Evolutionary conservation across 2,888 invertebrate genomes (phyloP), one percentile per base, ranked within the genome.

Genomic region (Desoria tigrina): DNA sequence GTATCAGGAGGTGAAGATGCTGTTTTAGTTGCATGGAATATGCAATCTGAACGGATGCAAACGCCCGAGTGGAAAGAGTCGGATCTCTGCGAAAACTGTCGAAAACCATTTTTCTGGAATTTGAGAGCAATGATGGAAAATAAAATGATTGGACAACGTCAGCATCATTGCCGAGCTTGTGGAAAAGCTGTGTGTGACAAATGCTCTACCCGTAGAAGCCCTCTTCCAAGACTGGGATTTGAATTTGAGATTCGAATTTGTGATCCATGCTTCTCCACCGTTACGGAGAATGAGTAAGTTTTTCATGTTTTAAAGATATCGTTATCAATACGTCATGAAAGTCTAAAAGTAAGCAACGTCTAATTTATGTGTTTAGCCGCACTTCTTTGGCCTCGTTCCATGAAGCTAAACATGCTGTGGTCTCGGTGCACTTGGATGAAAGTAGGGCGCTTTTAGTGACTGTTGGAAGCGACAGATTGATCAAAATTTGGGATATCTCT

Each of bases 31-130:
- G 90, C 93, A 77, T 96, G 96, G 96, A 92, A 95, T 81, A 94
- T 97, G 94, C 87, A 86, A 61, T 87, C 89, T 61, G 86, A 87
- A 78, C 85, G 97, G 60, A 87, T 89, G 14, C 77, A 86, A 86
- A 96, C 96, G 0, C 96, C 98, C 16, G 89, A 89, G 69, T 99
- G 99, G 99, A 87, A 88, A 72, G 96, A 97, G 79, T 89, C 92
- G 49, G 97, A 98, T 81, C 85, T 88, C 49, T 99, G 99, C 80
- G 90, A 98, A 84, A 84, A 93, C 66, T 99, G 99, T 81, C 88
- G 89, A 60, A 86, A 90, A 67, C 99, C 99, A 24, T 99, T 99
- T 83, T 98, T 98, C 82, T 99, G 99, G 99, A 99, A 99, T 82
- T 86, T 99, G 59, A 87, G 92, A 71, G 94, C 93, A 14, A 99